These are phyloP conservation scores for Oceanodroma tethys DNA, from an alignment of 2,113 vertebrate genomes.

Conservation along the genomic window DNA sequence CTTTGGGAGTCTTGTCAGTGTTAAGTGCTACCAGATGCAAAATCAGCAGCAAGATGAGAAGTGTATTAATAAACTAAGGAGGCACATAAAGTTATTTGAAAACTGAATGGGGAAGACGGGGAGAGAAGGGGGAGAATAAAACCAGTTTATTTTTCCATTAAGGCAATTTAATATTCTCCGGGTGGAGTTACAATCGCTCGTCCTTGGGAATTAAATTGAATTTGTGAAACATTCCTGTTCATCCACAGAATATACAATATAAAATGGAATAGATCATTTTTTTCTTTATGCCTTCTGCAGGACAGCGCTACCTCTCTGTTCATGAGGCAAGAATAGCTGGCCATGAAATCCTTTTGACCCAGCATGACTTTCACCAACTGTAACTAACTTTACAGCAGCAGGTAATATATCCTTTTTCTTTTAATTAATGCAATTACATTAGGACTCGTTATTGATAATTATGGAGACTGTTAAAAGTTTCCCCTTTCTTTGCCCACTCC, in stretches of 20 bases:
- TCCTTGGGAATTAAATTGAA: conserved; percentile 56
- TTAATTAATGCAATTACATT: conserved; percentile 56
- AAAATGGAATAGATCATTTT: neutral
- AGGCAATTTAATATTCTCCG: conserved; percentile 23
- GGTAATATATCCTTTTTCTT: neutral
- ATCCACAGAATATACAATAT: neutral
- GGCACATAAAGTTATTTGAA: conserved; percentile 36
- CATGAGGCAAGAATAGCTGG: neutral
- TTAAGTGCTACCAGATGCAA: conserved; percentile 57
- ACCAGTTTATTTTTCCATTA: conserved; percentile 57
- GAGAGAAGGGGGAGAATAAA: conserved; percentile 28
- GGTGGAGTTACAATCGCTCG: neutral
- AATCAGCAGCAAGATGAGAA: conserved; percentile 48
- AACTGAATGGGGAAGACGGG: conserved; percentile 3
- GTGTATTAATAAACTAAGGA: conserved; percentile 45
- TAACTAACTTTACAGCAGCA: neutral
- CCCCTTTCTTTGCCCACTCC: neutral
- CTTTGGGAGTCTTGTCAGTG: conserved; percentile 17
- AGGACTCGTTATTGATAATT: conserved; percentile 48
- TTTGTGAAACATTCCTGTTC: neutral
- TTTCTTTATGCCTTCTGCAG: neutral
- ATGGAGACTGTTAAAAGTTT: conserved; percentile 37
- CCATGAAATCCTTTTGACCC: neutral
- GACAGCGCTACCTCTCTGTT: neutral
- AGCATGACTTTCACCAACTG: neutral